phyloP scores from a whole-genome alignment of 1,140 invertebrate genomes.

The Dufourea novaeangliae region DNA sequence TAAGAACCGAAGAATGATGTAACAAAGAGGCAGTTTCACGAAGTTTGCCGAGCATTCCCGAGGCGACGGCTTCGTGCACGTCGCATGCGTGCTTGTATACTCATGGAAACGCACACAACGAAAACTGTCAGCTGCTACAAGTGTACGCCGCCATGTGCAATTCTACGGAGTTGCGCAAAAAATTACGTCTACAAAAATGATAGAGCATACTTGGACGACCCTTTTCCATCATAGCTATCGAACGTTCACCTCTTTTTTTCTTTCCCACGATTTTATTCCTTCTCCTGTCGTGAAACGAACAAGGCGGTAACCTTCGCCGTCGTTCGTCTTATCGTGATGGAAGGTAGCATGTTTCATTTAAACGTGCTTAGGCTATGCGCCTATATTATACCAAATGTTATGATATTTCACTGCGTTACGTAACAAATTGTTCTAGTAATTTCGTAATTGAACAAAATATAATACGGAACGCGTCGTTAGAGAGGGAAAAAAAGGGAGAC shows the following conservation, averaged over 20 bases:
- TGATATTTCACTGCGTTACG: conserved; percentile 24
- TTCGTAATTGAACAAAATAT: conserved; percentile 37
- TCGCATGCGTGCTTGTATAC: conserved; percentile 62
- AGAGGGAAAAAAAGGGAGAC: conserved; percentile 21
- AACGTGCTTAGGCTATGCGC: not conserved
- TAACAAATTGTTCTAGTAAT: conserved; percentile 29
- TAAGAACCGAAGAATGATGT: conserved; percentile 76
- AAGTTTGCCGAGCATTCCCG: conserved; percentile 70
- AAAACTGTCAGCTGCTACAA: conserved; percentile 73
- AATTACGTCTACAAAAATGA: conserved; percentile 50
- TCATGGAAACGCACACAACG: conserved; percentile 42
- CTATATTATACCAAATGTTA: too few species aligned
- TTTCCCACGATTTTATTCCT: not conserved
- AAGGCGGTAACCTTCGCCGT: not conserved
- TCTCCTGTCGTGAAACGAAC: not conserved
- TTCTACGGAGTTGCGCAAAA: conserved; percentile 68
- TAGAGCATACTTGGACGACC: conserved; percentile 18
- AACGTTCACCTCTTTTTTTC: not conserved
- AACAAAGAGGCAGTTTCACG: conserved; percentile 76
- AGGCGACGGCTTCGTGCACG: conserved; percentile 48
- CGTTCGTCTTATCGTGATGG: conserved; percentile 1
- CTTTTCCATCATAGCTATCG: conserved; percentile 10
- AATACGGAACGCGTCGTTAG: conserved; percentile 21
- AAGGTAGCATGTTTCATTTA: conserved; percentile 4
- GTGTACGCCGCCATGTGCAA: conserved; percentile 76